These are phyloP conservation scores for Cervus canadensis DNA, from an alignment of 2,113 vertebrate species.

Conservation along the genomic window DNA sequence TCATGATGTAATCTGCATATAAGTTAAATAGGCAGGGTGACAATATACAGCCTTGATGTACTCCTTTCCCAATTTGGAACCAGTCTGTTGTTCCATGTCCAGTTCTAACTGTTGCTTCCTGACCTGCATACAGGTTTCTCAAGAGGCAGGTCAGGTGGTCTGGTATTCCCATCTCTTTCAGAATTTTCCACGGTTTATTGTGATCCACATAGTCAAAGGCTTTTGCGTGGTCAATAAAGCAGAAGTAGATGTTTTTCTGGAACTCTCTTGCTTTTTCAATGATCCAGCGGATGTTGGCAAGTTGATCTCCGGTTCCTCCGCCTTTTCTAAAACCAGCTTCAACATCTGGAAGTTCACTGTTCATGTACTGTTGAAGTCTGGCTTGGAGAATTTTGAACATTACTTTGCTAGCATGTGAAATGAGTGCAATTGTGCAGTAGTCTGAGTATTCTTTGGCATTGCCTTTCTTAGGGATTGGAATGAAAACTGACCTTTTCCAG, in stretches of 20 bases:
- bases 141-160: background rate
- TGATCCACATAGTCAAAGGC: background rate
- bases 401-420: too few relatives aligned
- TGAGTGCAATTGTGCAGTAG: fast-evolving
- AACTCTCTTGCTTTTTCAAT: too few relatives aligned
- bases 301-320: too few relatives aligned
- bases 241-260: background rate
- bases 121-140: background rate
- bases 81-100: background rate
- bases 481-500: background rate
- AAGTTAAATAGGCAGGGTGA: background rate
- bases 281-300: too few relatives aligned
- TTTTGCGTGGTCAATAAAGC: background rate
- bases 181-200: background rate
- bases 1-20: background rate
- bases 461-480: background rate
- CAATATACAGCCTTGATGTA: background rate
- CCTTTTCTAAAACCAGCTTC: too few relatives aligned
- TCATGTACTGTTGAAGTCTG: too few relatives aligned
- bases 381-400: too few relatives aligned
- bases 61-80: background rate
- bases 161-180: background rate
- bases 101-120: background rate
- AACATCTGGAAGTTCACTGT: too few relatives aligned
- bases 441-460: background rate